Percentiles rank a stretch among this genome's conserved stretches.
Evolutionary conservation across 2,797 vertebrate genomes (phyloP).

Genomic region (Protosalanx chinensis): DNA sequence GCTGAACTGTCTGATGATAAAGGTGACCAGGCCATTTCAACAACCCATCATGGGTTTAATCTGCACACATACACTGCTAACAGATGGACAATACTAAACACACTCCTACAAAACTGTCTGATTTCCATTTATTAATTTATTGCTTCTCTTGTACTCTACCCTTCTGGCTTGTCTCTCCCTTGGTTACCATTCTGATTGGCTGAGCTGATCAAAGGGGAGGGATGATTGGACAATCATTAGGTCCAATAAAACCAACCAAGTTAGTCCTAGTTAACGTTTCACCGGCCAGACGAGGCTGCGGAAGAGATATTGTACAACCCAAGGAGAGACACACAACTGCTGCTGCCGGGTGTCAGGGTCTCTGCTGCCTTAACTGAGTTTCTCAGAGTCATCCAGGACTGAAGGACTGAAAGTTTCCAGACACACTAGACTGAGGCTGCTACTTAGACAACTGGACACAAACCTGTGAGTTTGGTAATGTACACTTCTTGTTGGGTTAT

Average conservation of each 20-base stretch:
- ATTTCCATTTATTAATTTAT: conserved; percentile 11
- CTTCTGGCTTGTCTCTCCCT: conserved; percentile 5
- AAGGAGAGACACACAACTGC: conserved; percentile 53
- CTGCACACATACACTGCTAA: background rate
- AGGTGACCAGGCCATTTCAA: background rate
- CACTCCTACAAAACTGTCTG: background rate
- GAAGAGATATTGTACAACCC: conserved; percentile 33
- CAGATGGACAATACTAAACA: background rate
- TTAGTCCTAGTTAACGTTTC: conserved; percentile 77
- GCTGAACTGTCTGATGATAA: background rate
- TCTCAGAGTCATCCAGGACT: conserved; percentile 9
- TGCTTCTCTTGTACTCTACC: conserved; percentile 24
- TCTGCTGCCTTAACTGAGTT: background rate
- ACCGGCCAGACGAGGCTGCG: conserved; percentile 60
- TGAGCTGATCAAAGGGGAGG: conserved; percentile 39
- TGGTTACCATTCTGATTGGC: conserved; percentile 52
- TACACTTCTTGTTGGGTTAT: conserved; percentile 22
- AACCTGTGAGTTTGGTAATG: background rate
- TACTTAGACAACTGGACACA: background rate
- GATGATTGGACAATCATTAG: conserved; percentile 82
- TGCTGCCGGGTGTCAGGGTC: conserved; percentile 62
- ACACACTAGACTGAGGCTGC: background rate
- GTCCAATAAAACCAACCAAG: conserved; percentile 76
- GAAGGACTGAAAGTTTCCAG: background rate
- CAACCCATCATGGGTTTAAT: background rate